Conservation (phyloP, 2,797 vertebrate species). For the Spinus pinus region DNA sequence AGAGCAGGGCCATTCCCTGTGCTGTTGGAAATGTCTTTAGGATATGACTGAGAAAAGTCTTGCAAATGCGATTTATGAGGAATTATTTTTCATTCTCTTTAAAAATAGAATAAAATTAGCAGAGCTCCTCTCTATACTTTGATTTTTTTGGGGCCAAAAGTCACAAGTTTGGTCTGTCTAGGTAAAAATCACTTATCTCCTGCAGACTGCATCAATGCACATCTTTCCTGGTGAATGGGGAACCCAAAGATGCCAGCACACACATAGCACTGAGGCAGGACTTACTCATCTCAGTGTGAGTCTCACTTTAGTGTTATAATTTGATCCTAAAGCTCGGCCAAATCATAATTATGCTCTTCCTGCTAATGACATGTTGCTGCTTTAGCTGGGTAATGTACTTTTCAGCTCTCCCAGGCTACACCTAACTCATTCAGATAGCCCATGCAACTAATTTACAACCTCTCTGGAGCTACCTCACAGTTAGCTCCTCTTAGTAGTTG, state of each 20-base stretch:
- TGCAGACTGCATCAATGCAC: not conserved
- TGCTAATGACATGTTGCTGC: not conserved
- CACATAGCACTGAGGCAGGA: not conserved
- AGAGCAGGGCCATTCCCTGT: not conserved
- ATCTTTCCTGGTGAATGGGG: not conserved
- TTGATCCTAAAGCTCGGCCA: not conserved
- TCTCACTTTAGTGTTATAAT: not conserved
- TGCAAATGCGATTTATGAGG: not conserved
- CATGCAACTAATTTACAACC: not conserved
- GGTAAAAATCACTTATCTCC: not conserved
- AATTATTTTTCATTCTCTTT: not conserved
- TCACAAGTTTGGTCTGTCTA: not conserved
- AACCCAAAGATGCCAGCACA: not conserved
- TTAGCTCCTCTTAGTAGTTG: not conserved
- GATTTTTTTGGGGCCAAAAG: not conserved
- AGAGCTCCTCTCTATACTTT: not conserved
- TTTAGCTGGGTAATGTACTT: not conserved
- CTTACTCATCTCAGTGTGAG: not conserved
- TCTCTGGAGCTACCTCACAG: not conserved
- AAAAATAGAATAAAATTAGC: not conserved
- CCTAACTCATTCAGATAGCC: not conserved
- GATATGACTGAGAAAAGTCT: not conserved
- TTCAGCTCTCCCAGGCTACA: not conserved
- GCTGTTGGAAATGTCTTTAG: not conserved
- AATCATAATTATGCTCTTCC: not conserved